A percentile compares a stretch with the other conserved stretches of the same genome.
Evolutionary conservation across 2,797 vertebrate genomes (phyloP).

Genomic region (Poeciliopsis presidionis): DNA sequence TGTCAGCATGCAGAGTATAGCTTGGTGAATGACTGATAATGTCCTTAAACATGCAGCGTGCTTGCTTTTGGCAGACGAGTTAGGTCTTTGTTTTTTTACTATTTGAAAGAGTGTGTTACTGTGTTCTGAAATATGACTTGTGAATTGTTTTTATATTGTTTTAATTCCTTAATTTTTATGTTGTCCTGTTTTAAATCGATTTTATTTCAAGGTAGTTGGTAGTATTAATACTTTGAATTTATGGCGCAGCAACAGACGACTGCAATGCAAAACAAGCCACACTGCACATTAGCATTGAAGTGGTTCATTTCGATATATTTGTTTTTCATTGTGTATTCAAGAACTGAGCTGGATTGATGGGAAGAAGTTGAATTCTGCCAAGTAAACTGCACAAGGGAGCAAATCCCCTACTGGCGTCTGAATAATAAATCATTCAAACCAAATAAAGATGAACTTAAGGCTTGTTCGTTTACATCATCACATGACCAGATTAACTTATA

Average conservation of each 20-base stretch:
- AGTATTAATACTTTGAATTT: slow-evolving; percentile 25
- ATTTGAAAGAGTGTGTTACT: slow-evolving; percentile 27
- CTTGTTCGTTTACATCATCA: neutral
- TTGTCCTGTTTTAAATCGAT: slow-evolving; percentile 40
- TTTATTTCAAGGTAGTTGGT: slow-evolving; percentile 26
- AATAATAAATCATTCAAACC: slow-evolving; percentile 72
- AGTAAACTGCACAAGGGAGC: slow-evolving; percentile 71
- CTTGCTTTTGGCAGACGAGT: slow-evolving; percentile 38
- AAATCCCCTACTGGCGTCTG: slow-evolving; percentile 55
- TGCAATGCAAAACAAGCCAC: slow-evolving; percentile 30
- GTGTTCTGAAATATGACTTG: slow-evolving; percentile 35
- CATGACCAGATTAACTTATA: neutral
- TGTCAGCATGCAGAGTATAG: slow-evolving; percentile 53
- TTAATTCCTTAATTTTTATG: slow-evolving; percentile 29
- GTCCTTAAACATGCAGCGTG: slow-evolving; percentile 56
- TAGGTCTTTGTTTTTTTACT: slow-evolving; percentile 26
- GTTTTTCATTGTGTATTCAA: slow-evolving; percentile 18
- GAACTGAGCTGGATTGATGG: slow-evolving; percentile 41
- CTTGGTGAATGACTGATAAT: slow-evolving; percentile 56
- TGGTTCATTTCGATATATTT: slow-evolving; percentile 30
- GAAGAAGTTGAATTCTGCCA: slow-evolving; percentile 44
- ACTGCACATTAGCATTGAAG: slow-evolving; percentile 30
- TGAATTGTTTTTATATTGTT: slow-evolving; percentile 44
- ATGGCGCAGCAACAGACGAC: slow-evolving; percentile 30
- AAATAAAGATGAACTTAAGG: slow-evolving; percentile 4